A percentile compares a stretch with the other conserved stretches of the same genome.
Conservation (phyloP, 2,113 vertebrate species). For the Pangasianodon gigas region DNA sequence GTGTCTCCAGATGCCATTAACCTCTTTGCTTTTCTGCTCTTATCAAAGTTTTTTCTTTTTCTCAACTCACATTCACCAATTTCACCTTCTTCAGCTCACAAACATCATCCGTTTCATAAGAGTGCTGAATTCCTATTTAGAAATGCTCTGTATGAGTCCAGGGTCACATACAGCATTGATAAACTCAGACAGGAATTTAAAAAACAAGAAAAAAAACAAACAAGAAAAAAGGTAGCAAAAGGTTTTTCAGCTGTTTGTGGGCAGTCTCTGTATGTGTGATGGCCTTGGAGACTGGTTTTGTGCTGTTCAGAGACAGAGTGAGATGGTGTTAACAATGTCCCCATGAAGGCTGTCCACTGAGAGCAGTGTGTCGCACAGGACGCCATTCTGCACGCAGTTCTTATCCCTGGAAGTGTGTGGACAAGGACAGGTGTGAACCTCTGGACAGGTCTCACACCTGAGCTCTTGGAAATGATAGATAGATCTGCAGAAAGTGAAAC, state of each 20-base stretch:
- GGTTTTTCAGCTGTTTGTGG: constrained; percentile 10
- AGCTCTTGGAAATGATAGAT: neutral
- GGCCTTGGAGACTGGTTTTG: constrained; percentile 43
- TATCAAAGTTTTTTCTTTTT: constrained; percentile 11
- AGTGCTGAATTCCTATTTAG: neutral
- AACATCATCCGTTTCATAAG: constrained; percentile 2
- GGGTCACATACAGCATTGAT: neutral
- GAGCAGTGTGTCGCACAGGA: constrained; percentile 16
- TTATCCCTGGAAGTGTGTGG: neutral
- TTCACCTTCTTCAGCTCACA: neutral
- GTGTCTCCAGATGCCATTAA: neutral
- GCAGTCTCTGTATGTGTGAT: neutral
- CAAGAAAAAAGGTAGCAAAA: neutral
- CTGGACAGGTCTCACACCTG: constrained; percentile 33
- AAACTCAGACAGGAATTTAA: neutral
- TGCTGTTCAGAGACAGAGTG: constrained; percentile 17
- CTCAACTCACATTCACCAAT: neutral
- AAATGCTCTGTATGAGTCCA: constrained; percentile 11
- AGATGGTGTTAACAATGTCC: constrained; percentile 61
- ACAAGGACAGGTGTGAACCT: constrained; percentile 49
- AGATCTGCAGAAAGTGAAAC: neutral
- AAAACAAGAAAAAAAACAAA: neutral
- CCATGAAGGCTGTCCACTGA: constrained; percentile 44
- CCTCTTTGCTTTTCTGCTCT: constrained; percentile 6
- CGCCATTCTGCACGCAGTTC: neutral